Evolutionary conservation across 1,140 invertebrate genomes (phyloP).

Genomic region (Gryon sp.): DNA sequence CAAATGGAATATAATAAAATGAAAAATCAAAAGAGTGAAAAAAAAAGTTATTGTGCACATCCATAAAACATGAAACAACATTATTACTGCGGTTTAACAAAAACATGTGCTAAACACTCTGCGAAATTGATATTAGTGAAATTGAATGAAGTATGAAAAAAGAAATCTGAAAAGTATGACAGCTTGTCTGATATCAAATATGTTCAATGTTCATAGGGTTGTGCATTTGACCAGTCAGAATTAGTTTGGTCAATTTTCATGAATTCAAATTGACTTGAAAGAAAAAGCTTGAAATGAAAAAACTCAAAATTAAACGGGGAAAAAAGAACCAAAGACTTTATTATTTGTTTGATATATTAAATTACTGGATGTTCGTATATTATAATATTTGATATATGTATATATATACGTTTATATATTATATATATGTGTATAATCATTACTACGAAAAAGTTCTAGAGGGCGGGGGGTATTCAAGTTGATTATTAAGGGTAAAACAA

Average conservation of each 20-base stretch:
- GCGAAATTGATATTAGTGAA: not conserved
- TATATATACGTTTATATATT: not conserved
- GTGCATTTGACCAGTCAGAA: conserved; percentile 63
- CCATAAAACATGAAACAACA: conserved; percentile 26
- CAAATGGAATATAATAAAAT: conserved; percentile 2
- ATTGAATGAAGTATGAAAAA: too few species aligned
- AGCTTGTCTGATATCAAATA: too few species aligned
- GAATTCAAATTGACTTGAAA: conserved; percentile 24
- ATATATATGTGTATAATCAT: conserved; percentile 1
- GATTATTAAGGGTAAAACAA: too few species aligned
- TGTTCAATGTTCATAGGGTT: conserved; percentile 54
- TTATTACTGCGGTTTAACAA: not conserved
- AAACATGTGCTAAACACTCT: conserved; percentile 13
- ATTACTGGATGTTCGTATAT: too few species aligned
- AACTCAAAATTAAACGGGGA: conserved; percentile 18
- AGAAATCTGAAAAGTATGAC: too few species aligned
- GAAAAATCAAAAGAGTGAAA: too few species aligned
- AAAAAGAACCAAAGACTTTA: too few species aligned
- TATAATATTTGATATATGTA: too few species aligned
- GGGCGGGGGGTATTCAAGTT: conserved; percentile 9
- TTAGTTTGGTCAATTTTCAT: conserved; percentile 35
- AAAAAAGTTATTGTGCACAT: too few species aligned
- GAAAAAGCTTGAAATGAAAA: conserved; percentile 25
- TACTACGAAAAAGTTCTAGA: too few species aligned
- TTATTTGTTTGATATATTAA: too few species aligned